A percentile compares a stretch with the other conserved stretches of the same genome.
phyloP scores from a whole-genome alignment of 2,888 invertebrate genomes.

The Leptopterna dolabrata region DNA sequence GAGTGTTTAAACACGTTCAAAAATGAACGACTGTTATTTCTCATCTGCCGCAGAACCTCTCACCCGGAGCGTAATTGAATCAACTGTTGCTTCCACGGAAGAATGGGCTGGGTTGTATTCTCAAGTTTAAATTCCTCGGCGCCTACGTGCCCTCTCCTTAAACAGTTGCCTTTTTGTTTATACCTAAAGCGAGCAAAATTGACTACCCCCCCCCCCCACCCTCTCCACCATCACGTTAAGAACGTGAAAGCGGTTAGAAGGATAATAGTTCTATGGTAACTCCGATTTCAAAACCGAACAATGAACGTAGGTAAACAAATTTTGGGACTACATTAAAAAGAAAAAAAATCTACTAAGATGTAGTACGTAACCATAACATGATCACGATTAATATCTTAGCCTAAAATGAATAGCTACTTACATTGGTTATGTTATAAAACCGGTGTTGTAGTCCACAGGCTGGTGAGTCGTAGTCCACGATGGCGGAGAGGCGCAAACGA shows the following conservation, averaged over 20 bases:
- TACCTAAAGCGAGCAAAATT: neutral
- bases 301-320: neutral
- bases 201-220: neutral
- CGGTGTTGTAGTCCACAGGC: too few species aligned
- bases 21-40: neutral
- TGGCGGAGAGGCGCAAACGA: too few species aligned
- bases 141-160: neutral
- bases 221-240: neutral
- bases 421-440: too few species aligned
- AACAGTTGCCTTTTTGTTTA: neutral
- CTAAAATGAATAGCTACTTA: too few species aligned
- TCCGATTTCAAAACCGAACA: too few species aligned
- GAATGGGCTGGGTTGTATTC: neutral
- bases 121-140: neutral
- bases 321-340: neutral
- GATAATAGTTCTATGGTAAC: too few species aligned
- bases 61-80: neutral
- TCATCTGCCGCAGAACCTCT: neutral
- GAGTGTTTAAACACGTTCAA: neutral
- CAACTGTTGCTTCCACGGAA: slow-evolving; percentile 7
- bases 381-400: too few species aligned
- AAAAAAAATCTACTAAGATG: too few species aligned
- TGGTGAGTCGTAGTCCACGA: too few species aligned
- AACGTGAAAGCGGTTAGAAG: neutral
- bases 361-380: too few species aligned